Base-by-base conservation (phyloP, 2,888 invertebrate genomes). In the Tetragnatha montana region DNA sequence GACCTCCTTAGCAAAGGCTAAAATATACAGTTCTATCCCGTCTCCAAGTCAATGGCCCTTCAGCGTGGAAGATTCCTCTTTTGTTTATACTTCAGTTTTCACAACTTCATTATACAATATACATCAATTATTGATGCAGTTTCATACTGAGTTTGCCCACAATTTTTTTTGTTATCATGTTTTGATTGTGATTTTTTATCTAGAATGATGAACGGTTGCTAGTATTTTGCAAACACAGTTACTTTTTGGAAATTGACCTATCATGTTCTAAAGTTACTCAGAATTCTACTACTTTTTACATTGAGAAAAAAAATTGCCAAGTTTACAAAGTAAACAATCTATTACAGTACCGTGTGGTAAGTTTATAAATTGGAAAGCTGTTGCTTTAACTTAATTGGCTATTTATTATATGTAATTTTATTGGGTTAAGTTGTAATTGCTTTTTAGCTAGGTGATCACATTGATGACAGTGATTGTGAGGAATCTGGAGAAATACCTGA, bases 181-280 rank as follows among this genome's bases (percentile, higher is more conserved):
- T 35, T 35, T 35, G 35, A 4, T 35, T 1, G 1, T 35, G 35
- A 35, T 35, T 35, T 35, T 35, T 35, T 35, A 35, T 78, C 60
- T 47, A 89, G 89, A 17, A 19, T 14, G 12, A 14, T 14, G 71
- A 78, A 71, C 75, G 71, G 47, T 76, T 89, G 14, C 68, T 89
- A 10, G 70, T 89, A 17, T 69, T 89, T 49, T 89, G 89, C 22
- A 89, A 89, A 21, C 70, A 89, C 12, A 85, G 85, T 19, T 89
- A 89, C 60, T 47, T 85, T 21, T 12, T 89, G 12, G 89, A 85
- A 71, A 47, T 81, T 22, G 85, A 73, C 14, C 6, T 73, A 22
- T 19, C 47, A 68, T 0, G 2, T 8, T 83, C 14, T 7, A n/a
- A 68, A 19, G 74, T 49, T 19, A n/a, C 17, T 22, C n/a, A 22